Evolutionary conservation across 2,113 vertebrate species (phyloP).

Genomic region (Lanius ludovicianus): DNA sequence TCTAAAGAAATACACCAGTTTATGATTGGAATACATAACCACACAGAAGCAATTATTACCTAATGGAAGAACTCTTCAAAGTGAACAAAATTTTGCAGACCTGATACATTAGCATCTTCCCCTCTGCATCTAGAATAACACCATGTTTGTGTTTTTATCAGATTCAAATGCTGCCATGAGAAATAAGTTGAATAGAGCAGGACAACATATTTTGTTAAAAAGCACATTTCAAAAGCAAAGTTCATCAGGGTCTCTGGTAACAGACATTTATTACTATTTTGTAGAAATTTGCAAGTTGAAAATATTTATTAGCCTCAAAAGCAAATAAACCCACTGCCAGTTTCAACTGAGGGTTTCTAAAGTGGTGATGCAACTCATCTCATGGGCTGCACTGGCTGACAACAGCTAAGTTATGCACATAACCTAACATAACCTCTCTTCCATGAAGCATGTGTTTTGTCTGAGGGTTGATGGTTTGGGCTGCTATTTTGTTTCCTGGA

Average conservation of each 20-base stretch:
- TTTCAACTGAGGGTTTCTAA: background rate
- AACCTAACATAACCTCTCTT: background rate
- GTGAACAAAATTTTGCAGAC: background rate
- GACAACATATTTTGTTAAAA: background rate
- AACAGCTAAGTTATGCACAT: background rate
- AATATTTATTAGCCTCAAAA: slow-evolving; percentile 5
- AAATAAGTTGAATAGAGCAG: background rate
- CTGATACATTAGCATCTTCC: background rate
- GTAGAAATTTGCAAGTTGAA: background rate
- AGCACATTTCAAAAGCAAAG: background rate
- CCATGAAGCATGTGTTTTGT: background rate
- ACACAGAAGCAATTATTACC: background rate
- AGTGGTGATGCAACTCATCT: background rate
- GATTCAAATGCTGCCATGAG: background rate
- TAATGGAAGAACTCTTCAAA: background rate
- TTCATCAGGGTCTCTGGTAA: background rate
- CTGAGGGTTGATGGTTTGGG: background rate
- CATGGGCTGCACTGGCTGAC: background rate
- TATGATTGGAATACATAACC: background rate
- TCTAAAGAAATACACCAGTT: background rate
- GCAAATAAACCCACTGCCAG: slow-evolving; percentile 27
- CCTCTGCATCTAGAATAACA: background rate
- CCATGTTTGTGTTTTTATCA: background rate
- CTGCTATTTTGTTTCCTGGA: background rate
- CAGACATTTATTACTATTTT: background rate